phyloP scores from a whole-genome alignment of 2,113 vertebrate species.

The Plecturocebus donacophilus region DNA sequence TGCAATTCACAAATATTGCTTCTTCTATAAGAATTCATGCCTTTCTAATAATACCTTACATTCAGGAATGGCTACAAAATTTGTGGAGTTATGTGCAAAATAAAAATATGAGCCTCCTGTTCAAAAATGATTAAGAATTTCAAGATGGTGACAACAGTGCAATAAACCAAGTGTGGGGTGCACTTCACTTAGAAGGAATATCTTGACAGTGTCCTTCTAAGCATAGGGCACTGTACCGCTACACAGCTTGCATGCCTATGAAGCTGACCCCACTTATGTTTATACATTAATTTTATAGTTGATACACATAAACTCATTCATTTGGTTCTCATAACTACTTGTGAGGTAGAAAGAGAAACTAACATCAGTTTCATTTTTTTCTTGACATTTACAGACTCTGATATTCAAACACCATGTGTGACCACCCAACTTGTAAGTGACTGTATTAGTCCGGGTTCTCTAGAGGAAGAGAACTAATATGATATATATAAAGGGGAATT shows the following conservation, averaged over 20 bases:
- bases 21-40: neutral
- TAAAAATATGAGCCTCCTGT: neutral
- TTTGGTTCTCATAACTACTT: neutral
- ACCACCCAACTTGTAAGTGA: neutral
- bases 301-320: neutral
- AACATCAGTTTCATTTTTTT: neutral
- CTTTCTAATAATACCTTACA: neutral
- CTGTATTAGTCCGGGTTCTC: too few relatives aligned
- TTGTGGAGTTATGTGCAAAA: neutral
- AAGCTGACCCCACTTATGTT: neutral
- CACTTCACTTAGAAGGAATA: too few relatives aligned
- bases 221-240: neutral
- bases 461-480: too few relatives aligned
- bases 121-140: slow-evolving; percentile 11
- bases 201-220: neutral
- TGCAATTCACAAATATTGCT: neutral
- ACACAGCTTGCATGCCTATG: neutral
- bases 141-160: neutral
- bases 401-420: neutral
- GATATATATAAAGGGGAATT: too few relatives aligned
- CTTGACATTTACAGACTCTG: neutral
- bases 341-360: neutral
- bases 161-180: neutral
- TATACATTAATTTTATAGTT: neutral
- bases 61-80: neutral